These are phyloP conservation scores for Oryzias sinensis DNA, from an alignment of 2,797 vertebrate species.

Conservation along the genomic window DNA sequence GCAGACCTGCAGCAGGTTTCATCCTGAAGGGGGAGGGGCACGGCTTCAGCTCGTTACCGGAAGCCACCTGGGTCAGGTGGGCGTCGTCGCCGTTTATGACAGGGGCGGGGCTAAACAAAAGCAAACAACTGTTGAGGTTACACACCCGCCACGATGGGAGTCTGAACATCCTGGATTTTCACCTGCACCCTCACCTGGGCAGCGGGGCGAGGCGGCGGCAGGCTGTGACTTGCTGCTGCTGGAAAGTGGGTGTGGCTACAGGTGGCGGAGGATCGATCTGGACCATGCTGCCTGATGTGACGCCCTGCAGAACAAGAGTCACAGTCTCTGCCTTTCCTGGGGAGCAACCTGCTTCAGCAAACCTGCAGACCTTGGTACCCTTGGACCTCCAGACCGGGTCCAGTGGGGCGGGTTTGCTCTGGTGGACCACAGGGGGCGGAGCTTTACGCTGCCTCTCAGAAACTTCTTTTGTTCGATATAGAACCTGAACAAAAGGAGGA, in stretches of 20 bases:
- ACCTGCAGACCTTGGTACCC: slow-evolving; percentile 43
- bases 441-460: slow-evolving; percentile 87
- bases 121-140: not conserved
- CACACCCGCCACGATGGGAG: not conserved
- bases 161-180: not conserved
- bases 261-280: slow-evolving; percentile 81
- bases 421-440: slow-evolving; percentile 78
- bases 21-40: slow-evolving; percentile 93
- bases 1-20: slow-evolving; percentile 92
- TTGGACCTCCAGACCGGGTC: slow-evolving; percentile 69
- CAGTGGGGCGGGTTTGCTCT: slow-evolving; percentile 75
- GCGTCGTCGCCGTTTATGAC: slow-evolving; percentile 9
- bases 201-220: slow-evolving; percentile 39
- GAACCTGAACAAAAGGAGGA: slow-evolving; percentile 75
- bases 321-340: not conserved
- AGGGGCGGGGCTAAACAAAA: slow-evolving; percentile 30
- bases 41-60: slow-evolving; percentile 79
- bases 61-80: slow-evolving; percentile 5
- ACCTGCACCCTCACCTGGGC: slow-evolving; percentile 28
- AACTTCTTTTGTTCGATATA: slow-evolving; percentile 89
- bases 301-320: slow-evolving; percentile 33
- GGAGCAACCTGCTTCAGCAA: not conserved
- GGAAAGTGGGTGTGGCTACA: slow-evolving; percentile 64
- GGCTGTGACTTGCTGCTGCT: slow-evolving; percentile 57
- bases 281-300: slow-evolving; percentile 87